Evolutionary conservation across 92 coral and sea anemone species (phyloP).

Genomic region (Desmophyllum pertusum): DNA sequence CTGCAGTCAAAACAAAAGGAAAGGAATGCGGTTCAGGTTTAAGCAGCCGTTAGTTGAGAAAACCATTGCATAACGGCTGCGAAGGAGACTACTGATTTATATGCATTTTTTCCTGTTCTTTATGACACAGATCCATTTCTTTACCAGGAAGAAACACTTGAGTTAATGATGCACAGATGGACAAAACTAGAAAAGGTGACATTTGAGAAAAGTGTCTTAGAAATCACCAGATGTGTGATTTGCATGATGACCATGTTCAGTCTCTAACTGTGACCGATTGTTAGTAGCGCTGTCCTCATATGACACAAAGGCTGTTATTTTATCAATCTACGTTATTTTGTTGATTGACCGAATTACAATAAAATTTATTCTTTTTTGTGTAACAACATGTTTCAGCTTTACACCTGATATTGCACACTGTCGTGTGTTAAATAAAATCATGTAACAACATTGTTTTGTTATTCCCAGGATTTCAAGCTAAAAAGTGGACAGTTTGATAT

Average conservation of each 20-base stretch:
- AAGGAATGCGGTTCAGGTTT: too few species aligned
- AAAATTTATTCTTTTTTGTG: background rate
- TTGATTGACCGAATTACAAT: background rate
- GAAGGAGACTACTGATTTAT: too few species aligned
- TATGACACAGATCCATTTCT: slow-evolving; percentile 73
- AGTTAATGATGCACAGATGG: slow-evolving; percentile 95
- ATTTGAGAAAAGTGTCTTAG: background rate
- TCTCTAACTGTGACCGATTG: background rate
- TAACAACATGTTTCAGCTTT: too few species aligned
- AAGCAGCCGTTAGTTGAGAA: too few species aligned
- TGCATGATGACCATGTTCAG: background rate
- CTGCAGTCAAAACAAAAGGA: too few species aligned
- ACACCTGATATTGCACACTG: background rate
- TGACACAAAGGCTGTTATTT: too few species aligned
- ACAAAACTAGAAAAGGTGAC: slow-evolving; percentile 90
- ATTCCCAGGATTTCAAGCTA: slow-evolving; percentile 79
- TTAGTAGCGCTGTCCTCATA: background rate
- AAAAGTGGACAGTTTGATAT: slow-evolving; percentile 90
- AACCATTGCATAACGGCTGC: too few species aligned
- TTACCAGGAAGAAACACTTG: slow-evolving; percentile 93
- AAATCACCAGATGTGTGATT: background rate
- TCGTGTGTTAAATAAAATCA: background rate
- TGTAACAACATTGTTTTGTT: background rate
- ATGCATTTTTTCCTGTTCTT: background rate
- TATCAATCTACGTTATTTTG: background rate